Percentiles rank a stretch among this genome's conserved stretches.
These are phyloP conservation scores for Taxidea taxus DNA, from an alignment of 2,113 vertebrate genomes.

Conservation along the genomic window DNA sequence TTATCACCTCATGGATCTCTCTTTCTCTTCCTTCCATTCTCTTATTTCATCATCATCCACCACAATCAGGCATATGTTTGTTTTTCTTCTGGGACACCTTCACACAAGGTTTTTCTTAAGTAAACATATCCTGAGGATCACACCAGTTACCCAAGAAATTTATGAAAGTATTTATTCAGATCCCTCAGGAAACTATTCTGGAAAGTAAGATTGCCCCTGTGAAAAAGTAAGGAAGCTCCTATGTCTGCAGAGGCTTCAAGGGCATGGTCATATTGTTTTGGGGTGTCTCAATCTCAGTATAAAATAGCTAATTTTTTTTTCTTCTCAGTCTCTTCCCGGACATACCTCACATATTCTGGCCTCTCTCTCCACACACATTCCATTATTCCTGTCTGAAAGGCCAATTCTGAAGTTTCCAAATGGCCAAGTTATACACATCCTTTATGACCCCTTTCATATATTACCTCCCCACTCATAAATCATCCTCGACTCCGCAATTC, in stretches of 20 bases:
- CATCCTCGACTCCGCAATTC: not conserved
- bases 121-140: not conserved
- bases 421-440: not conserved
- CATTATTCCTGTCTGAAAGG: not conserved
- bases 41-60: not conserved
- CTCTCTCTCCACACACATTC: not conserved
- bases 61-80: not conserved
- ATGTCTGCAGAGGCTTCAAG: not conserved
- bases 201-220: not conserved
- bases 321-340: not conserved
- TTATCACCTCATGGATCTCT: not conserved
- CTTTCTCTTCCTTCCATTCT: not conserved
- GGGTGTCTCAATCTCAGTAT: not conserved
- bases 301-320: not conserved
- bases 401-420: not conserved
- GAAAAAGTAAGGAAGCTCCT: not conserved
- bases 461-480: not conserved
- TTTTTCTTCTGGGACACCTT: not conserved
- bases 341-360: not conserved
- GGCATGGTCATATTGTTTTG: not conserved
- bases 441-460: not conserved
- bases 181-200: not conserved
- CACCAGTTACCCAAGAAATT: not conserved
- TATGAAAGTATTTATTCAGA: not conserved
- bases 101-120: not conserved